phyloP scores from a whole-genome alignment of 1,140 invertebrate genomes.

The Zaprionus lachaisei region DNA sequence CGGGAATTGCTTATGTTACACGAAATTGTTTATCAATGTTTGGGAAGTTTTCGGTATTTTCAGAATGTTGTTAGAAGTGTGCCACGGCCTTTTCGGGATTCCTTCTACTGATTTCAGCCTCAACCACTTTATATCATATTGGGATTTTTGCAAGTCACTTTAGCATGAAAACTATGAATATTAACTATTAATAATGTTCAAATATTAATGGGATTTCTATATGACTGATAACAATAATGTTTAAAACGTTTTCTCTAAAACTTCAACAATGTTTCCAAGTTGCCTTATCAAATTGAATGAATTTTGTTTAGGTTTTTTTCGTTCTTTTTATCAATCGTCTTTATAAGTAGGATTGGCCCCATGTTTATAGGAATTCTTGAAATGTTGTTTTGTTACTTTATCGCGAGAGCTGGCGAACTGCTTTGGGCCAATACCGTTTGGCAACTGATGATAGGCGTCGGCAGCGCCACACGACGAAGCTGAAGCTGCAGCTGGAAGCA shows the following conservation, averaged over 20 bases:
- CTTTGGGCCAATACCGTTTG: slow-evolving; percentile 43
- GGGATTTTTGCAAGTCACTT: not conserved
- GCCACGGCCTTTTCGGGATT: not conserved
- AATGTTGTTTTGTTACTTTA: slow-evolving; percentile 12
- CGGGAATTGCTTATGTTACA: not conserved
- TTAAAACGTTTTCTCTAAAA: no score
- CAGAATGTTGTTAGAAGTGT: not conserved
- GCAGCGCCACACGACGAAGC: not conserved
- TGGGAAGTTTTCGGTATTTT: not conserved
- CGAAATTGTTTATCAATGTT: not conserved
- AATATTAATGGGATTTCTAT: not conserved
- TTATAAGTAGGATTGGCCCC: not conserved
- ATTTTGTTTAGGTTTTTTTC: not conserved
- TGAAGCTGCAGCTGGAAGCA: not conserved
- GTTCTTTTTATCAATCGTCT: not conserved
- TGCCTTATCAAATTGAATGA: not conserved
- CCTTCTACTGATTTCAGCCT: not conserved
- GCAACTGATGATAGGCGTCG: slow-evolving; percentile 54
- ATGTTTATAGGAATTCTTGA: not conserved
- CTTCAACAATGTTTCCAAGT: not conserved
- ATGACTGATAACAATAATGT: not conserved
- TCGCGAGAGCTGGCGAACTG: slow-evolving; percentile 46
- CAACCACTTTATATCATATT: not conserved
- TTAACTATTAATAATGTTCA: not conserved
- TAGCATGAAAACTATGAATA: not conserved